Conservation (phyloP, 2,797 vertebrate genomes). For the Catostomus latipinnis region DNA sequence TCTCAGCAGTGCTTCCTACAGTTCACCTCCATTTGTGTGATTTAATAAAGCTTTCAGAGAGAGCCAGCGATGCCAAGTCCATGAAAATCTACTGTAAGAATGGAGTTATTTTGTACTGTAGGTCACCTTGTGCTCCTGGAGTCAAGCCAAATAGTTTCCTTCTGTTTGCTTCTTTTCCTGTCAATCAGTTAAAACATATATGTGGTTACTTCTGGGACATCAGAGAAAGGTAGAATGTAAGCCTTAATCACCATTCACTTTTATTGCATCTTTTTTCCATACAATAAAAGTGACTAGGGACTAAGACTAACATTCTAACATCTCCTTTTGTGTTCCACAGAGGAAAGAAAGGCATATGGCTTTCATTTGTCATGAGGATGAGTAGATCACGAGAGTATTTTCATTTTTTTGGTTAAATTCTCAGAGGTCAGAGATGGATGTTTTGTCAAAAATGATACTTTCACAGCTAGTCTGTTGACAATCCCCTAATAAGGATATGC, state of each 20-base stretch:
- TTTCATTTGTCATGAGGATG: background rate
- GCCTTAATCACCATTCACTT: too few relatives aligned
- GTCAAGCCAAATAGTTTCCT: slow-evolving; percentile 22
- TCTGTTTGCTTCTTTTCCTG: slow-evolving; percentile 4
- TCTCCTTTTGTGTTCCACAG: too few relatives aligned
- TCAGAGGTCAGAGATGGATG: background rate
- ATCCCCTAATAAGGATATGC: slow-evolving; percentile 33
- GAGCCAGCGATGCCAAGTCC: slow-evolving; percentile 15
- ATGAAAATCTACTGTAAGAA: slow-evolving; percentile 26
- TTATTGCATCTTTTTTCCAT: too few relatives aligned
- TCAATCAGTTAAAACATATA: background rate
- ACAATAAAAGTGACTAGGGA: too few relatives aligned
- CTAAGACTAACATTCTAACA: too few relatives aligned
- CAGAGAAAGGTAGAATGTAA: background rate
- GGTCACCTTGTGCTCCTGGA: slow-evolving; percentile 53
- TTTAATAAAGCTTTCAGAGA: slow-evolving; percentile 28
- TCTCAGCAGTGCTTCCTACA: slow-evolving; percentile 7
- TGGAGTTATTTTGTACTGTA: slow-evolving; percentile 9
- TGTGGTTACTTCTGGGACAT: background rate
- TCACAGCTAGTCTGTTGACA: background rate
- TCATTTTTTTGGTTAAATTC: background rate
- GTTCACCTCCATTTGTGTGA: background rate
- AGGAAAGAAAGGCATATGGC: too few relatives aligned
- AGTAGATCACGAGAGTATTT: background rate
- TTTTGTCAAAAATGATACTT: background rate